Conservation (phyloP, 2,888 invertebrate species). For the Hofmannophila pseudospretella region DNA sequence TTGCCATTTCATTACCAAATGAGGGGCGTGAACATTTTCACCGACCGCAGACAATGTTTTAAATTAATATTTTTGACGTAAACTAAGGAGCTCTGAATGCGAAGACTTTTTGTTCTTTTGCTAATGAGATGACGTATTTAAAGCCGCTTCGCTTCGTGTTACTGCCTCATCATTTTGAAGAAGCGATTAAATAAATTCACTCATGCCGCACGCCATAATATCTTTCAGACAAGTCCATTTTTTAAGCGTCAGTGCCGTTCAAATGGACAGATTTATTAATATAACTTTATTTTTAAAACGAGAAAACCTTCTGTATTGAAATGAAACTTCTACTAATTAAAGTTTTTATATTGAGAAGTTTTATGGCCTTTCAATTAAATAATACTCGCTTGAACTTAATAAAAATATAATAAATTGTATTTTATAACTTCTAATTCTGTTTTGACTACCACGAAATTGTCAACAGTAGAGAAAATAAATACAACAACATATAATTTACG, state of each 20-base stretch:
- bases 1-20: not conserved
- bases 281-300: slow-evolving; percentile 8
- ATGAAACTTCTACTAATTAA: too few relatives aligned
- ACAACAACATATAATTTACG: slow-evolving; percentile 14
- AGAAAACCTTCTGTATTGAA: too few relatives aligned
- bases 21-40: not conserved
- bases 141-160: slow-evolving; percentile 15
- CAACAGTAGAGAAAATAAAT: slow-evolving; percentile 15
- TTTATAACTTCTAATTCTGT: slow-evolving; percentile 12
- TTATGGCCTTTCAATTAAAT: too few relatives aligned
- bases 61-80: too few relatives aligned
- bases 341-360: too few relatives aligned
- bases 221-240: slow-evolving; percentile 8
- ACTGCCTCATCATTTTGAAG: slow-evolving; percentile 26
- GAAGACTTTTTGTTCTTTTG: slow-evolving; percentile 23
- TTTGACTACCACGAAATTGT: slow-evolving; percentile 12
- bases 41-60: not conserved
- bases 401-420: not conserved
- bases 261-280: slow-evolving; percentile 9
- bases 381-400: too few relatives aligned
- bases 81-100: too few relatives aligned
- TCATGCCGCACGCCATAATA: slow-evolving; percentile 4
- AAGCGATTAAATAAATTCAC: slow-evolving; percentile 20
- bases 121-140: slow-evolving; percentile 31
- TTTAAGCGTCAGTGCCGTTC: slow-evolving; percentile 8